Evolutionary conservation across 2,113 vertebrate genomes (phyloP), one percentile per base, ranked within the genome.

Genomic region (Cyprinus carpio): DNA sequence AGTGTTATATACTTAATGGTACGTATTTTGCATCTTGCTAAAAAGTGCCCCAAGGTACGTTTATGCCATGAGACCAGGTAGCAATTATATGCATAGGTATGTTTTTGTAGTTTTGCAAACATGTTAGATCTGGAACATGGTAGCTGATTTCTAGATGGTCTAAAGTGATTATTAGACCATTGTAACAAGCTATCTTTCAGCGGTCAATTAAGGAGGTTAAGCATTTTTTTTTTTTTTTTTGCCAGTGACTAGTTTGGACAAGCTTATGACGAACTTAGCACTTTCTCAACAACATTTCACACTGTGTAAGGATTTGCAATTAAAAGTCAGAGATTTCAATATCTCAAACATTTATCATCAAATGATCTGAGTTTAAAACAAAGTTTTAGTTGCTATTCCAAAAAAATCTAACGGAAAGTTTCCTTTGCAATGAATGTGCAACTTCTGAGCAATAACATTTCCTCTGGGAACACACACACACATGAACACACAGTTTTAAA

Each of bases 381-480:
- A 64, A 64, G 25, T 29, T 62, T 64, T 29, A 15, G 16, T 11
- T 11, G 18, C 20, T 37, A 4, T 37, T 71, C 23, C 1, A 40
- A 40, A 37, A 8, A 40, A 40, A 71, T 37, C 1, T 18, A 34
- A 69, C 3, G 1, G 7, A 37, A 29, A 31, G 1, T 23, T 5
- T 37, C 8, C 31, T 71, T 9, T 23, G 64, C 64, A 31, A 40
- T 37, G 4, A 71, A 40, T 23, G 31, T 40, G 67, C 67, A 37
- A 71, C 67, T 4, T 71, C 34, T 71, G 67, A 71, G 67, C 34
- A 71, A 71, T 71, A 71, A 12, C 34, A 71, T 71, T 40, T 71
- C 34, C 8, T 37, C 18, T n/a, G 5, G 20, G 16, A 71, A 40
- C 31, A 40, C 34, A n/a, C 67, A 71, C 18, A 37, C 29, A 18